These are phyloP conservation scores for Drosophila longiperda DNA, from an alignment of 2,888 invertebrate species.

Conservation along the genomic window DNA sequence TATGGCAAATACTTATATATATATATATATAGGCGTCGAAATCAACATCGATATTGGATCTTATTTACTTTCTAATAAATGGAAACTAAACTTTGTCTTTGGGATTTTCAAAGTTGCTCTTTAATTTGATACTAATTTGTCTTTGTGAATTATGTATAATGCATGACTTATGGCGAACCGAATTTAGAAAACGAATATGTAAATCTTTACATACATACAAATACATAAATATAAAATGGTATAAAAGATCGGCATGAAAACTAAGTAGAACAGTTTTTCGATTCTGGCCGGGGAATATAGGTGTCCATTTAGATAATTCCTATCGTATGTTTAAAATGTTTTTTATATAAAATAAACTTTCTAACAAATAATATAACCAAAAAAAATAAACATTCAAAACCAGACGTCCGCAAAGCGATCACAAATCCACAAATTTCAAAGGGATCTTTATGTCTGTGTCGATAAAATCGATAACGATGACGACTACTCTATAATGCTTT, in stretches of 20 bases:
- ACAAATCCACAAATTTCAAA: constrained; percentile 16
- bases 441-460: constrained; percentile 16
- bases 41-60: constrained; percentile 12
- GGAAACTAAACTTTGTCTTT: constrained; percentile 1
- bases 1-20: constrained; percentile 27
- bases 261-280: neutral
- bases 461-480: constrained; percentile 19
- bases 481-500: constrained; percentile 40
- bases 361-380: neutral
- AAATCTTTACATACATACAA: neutral
- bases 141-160: constrained; percentile 20
- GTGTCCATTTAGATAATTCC: neutral
- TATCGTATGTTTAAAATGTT: neutral
- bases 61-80: constrained; percentile 31
- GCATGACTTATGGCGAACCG: constrained; percentile 7
- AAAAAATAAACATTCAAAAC: neutral
- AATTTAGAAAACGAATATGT: neutral
- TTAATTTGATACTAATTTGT: constrained; percentile 1
- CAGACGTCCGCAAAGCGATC: constrained; percentile 9
- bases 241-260: neutral
- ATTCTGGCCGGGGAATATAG: neutral
- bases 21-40: constrained; percentile 10
- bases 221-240: neutral
- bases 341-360: neutral
- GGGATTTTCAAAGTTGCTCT: constrained; percentile 4